phyloP scores from a whole-genome alignment of 53 echinoderm and acorn worm species.

The Actinopyga echinites region DNA sequence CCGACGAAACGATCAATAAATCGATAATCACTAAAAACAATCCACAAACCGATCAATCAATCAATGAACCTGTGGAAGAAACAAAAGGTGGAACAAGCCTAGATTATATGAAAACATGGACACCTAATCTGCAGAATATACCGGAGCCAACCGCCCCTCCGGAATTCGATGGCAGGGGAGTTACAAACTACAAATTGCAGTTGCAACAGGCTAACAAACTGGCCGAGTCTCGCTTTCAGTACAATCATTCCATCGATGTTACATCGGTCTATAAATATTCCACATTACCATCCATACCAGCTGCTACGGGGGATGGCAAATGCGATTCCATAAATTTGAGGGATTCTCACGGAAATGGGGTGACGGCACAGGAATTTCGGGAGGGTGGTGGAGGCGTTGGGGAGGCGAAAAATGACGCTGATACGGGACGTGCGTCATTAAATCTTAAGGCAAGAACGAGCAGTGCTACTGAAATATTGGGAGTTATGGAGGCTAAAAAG shows the following conservation, averaged over 20 bases:
- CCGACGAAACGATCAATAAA: neutral
- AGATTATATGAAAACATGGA: constrained; percentile 73
- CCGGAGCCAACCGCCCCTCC: constrained; percentile 53
- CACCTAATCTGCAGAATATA: constrained; percentile 57
- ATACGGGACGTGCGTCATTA: too few species aligned
- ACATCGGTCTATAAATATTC: neutral
- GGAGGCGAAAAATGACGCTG: too few species aligned
- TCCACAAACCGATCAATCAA: neutral
- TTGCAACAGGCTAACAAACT: constrained; percentile 76
- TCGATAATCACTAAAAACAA: too few species aligned
- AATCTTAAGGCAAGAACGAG: neutral
- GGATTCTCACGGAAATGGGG: too few species aligned
- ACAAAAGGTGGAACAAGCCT: neutral
- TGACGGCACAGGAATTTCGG: too few species aligned
- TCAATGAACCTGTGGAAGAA: neutral
- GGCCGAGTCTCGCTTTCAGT: constrained; percentile 45
- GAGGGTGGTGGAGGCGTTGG: too few species aligned
- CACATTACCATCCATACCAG: neutral
- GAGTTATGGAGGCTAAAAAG: constrained; percentile 66
- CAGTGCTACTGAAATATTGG: constrained; percentile 61
- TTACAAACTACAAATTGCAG: constrained; percentile 82
- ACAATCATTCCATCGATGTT: neutral
- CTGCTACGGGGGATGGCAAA: neutral
- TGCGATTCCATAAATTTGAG: too few species aligned
- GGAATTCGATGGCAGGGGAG: constrained; percentile 70